A percentile compares a stretch with the other conserved stretches of the same genome.
Evolutionary conservation across 2,113 vertebrate genomes (phyloP).

Genomic region (Hiodon tergisus): DNA sequence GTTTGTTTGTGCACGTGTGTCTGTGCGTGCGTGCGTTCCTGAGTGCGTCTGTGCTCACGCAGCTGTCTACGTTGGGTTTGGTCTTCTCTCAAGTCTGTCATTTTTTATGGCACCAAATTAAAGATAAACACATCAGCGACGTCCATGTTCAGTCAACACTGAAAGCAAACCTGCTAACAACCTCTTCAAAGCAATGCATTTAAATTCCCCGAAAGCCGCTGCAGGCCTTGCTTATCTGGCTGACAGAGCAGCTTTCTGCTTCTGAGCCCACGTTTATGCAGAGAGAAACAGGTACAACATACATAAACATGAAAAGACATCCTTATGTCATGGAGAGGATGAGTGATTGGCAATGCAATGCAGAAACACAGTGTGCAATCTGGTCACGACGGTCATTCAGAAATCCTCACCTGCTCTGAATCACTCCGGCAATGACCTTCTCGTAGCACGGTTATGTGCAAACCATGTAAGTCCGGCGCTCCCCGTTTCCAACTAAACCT

Average conservation of each 20-base stretch:
- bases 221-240: too few species aligned
- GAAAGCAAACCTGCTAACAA: too few species aligned
- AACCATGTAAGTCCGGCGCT: slow-evolving; percentile 26
- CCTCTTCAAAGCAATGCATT: too few species aligned
- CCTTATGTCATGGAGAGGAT: neutral
- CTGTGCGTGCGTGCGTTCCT: too few species aligned
- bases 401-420: slow-evolving; percentile 3
- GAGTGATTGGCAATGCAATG: neutral
- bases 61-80: neutral
- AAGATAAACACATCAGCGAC: too few species aligned
- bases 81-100: neutral
- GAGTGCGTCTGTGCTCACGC: too few species aligned
- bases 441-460: slow-evolving; percentile 11
- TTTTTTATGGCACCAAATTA: too few species aligned
- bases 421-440: slow-evolving; percentile 20
- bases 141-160: too few species aligned
- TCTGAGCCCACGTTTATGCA: neutral
- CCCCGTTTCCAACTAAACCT: slow-evolving; percentile 8
- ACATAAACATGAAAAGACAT: neutral
- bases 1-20: too few species aligned
- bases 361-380: too few species aligned
- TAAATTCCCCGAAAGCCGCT: too few species aligned
- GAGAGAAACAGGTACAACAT: neutral
- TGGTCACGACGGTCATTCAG: too few species aligned
- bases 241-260: neutral